Conservation (phyloP, 2,888 invertebrate genomes). For the Trichogramma evanescens region DNA sequence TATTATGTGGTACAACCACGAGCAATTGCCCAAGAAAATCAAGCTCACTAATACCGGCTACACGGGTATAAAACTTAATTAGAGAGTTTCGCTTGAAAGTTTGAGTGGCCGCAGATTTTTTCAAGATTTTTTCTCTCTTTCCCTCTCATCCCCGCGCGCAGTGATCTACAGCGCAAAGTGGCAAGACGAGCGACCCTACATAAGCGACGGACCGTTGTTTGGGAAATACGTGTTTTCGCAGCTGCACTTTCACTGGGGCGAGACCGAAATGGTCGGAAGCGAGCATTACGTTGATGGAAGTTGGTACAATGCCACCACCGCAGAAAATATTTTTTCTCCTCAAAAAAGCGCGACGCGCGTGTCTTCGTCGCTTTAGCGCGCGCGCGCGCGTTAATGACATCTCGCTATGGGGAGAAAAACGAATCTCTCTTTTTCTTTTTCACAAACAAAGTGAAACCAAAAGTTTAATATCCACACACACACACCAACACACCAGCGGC, state of each 20-base stretch:
- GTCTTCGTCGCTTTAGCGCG: too few species aligned
- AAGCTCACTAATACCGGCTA: constrained; percentile 64
- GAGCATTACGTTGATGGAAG: constrained; percentile 58
- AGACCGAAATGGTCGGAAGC: constrained; percentile 56
- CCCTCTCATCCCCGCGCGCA: constrained; percentile 30
- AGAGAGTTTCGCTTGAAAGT: constrained; percentile 13
- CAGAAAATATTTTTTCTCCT: not conserved
- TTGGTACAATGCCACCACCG: constrained; percentile 28
- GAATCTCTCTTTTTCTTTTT: too few species aligned
- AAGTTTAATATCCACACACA: too few species aligned
- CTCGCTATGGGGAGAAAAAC: too few species aligned
- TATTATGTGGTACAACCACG: constrained; percentile 50
- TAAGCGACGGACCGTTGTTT: constrained; percentile 55
- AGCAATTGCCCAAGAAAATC: constrained; percentile 56
- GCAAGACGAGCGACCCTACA: constrained; percentile 55
- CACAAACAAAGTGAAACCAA: too few species aligned
- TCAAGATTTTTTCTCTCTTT: not conserved
- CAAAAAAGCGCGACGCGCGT: too few species aligned
- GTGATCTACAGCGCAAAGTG: constrained; percentile 60
- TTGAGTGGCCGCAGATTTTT: not conserved
- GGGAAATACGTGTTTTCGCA: constrained; percentile 60
- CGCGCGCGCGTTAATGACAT: too few species aligned
- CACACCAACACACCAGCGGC: too few species aligned
- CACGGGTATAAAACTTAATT: constrained; percentile 47
- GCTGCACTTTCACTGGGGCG: constrained; percentile 66